Base-by-base conservation (phyloP, 2,113 vertebrate genomes). In the Conger conger region DNA sequence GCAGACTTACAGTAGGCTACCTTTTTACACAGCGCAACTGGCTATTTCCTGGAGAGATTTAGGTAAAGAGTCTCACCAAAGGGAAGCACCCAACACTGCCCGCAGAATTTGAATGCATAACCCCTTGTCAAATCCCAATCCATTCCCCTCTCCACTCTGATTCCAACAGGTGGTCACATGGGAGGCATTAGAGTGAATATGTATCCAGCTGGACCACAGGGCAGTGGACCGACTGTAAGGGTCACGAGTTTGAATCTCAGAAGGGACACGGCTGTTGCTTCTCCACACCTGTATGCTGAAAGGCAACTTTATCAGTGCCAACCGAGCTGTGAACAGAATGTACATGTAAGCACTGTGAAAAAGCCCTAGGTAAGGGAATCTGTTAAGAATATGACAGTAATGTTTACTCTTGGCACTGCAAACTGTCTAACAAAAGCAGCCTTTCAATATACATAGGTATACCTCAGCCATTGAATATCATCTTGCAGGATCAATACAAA, bases 361-460 rank as follows among this genome's bases (percentile, higher is more conserved):
- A 33, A n/a, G n/a, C 68, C 68, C 68, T 73, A 33, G 6, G 9
- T 73, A 73, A 33, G n/a, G 27, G 6, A 73, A 73, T 33, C n/a
- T 33, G n/a, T 73, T 7, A 73, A 73, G n/a, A 73, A 73, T 30
- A 73, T 73, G 68, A 73, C 68, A 73, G 11, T 33, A 79, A 23
- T 38, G 30, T 79, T 37, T 79, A 38, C 17, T 23, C 6, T 40
- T 79, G 38, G 1, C 23, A 13, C 27, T 79, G 57, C 8, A 63
- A 63, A 20, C 40, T 38, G 35, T 17, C 38, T 1, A 79, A 37
- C 16, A 38, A 79, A 23, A 18, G 20, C 17, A 79, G 15, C 77
- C 35, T 79, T 40, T 38, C 77, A 79, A 37, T 38, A 38, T 79
- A 40, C 36, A 79, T 40, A 79, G 77, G 77, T 79, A 38, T 38